Conservation (phyloP, 2,113 vertebrate species). For the Perca flavescens region DNA sequence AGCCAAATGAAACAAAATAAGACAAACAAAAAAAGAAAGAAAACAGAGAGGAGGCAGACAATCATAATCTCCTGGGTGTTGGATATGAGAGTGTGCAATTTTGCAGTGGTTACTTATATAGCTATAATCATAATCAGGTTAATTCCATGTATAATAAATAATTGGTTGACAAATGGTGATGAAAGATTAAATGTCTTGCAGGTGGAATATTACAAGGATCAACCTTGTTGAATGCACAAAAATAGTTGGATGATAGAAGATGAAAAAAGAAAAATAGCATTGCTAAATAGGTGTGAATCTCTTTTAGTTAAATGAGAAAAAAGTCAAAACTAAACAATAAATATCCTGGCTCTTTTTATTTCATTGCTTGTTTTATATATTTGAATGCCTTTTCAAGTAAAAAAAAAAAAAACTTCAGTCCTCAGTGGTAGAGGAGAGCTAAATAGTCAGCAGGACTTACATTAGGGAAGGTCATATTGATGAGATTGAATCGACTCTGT, state of each 20-base stretch:
- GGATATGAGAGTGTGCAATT: background rate
- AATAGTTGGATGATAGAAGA: background rate
- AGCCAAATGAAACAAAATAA: background rate
- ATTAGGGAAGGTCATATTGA: slow-evolving; percentile 92
- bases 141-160: background rate
- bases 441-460: slow-evolving; percentile 78
- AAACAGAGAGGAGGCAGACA: background rate
- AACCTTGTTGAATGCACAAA: background rate
- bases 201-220: background rate
- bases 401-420: background rate
- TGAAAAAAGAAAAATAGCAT: background rate
- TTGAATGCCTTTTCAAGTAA: background rate
- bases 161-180: background rate
- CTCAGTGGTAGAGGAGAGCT: background rate
- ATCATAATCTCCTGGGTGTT: background rate
- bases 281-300: background rate
- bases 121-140: background rate
- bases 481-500: slow-evolving; percentile 91
- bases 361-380: background rate
- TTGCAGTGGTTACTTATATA: background rate
- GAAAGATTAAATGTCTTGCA: background rate
- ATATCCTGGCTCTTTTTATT: background rate
- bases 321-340: background rate
- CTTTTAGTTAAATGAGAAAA: background rate
- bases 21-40: background rate